Evolutionary conservation across 2,113 vertebrate genomes (phyloP).

Genomic region (Heterotis niloticus): DNA sequence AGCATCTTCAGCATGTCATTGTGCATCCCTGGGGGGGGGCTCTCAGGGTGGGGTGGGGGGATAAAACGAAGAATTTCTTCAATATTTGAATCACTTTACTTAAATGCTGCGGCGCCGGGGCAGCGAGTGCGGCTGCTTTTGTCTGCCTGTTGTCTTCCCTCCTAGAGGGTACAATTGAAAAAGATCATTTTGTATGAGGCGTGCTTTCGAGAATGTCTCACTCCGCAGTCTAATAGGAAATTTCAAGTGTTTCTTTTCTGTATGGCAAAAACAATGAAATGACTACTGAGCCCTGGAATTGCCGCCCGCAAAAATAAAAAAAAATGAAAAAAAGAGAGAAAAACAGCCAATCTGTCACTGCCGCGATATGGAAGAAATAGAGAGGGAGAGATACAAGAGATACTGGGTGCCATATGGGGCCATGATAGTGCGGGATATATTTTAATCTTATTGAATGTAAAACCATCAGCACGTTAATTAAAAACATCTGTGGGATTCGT

Average conservation of each 20-base stretch:
- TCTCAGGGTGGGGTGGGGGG: slow-evolving; percentile 26
- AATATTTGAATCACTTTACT: slow-evolving; percentile 44
- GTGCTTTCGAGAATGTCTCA: slow-evolving; percentile 47
- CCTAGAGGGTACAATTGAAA: slow-evolving; percentile 59
- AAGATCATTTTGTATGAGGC: slow-evolving; percentile 54
- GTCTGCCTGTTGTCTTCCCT: slow-evolving; percentile 54
- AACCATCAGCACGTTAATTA: slow-evolving; percentile 32
- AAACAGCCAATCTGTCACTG: neutral
- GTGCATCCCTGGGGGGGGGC: slow-evolving; percentile 42
- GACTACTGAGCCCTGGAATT: slow-evolving; percentile 29
- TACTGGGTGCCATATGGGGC: slow-evolving; percentile 29
- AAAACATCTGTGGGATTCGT: slow-evolving; percentile 28
- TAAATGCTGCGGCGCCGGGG: slow-evolving; percentile 35
- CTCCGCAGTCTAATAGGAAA: slow-evolving; percentile 53
- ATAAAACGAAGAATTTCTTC: slow-evolving; percentile 42
- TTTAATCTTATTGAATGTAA: slow-evolving; percentile 29
- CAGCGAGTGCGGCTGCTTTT: slow-evolving; percentile 45
- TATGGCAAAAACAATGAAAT: slow-evolving; percentile 37
- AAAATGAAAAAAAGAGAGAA: neutral
- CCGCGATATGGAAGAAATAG: neutral
- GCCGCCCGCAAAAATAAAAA: slow-evolving; percentile 21
- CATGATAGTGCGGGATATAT: slow-evolving; percentile 23
- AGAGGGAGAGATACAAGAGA: neutral
- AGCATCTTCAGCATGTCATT: slow-evolving; percentile 44
- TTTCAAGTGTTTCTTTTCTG: slow-evolving; percentile 39